Conservation (phyloP, 1,140 invertebrate species). For the Maniola jurtina region DNA sequence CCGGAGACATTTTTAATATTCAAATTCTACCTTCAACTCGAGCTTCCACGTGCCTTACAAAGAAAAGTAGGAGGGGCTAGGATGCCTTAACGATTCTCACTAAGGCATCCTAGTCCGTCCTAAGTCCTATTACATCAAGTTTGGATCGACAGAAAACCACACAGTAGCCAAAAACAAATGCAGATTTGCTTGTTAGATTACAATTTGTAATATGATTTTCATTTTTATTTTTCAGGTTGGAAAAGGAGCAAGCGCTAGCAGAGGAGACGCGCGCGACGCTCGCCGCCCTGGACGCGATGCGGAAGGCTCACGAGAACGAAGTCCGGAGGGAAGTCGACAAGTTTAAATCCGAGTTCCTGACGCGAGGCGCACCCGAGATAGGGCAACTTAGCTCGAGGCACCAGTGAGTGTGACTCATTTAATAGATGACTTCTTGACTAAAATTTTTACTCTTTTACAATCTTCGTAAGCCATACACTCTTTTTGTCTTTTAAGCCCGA, state of each 20-base stretch:
- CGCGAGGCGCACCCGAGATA: conserved; percentile 74
- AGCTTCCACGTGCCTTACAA: too few relatives aligned
- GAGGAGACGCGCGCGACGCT: conserved; percentile 92
- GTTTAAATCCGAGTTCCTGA: conserved; percentile 92
- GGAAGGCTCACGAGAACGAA: conserved; percentile 95
- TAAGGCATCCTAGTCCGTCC: too few relatives aligned
- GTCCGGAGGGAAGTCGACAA: conserved; percentile 92
- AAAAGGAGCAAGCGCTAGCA: conserved; percentile 93
- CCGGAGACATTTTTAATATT: too few relatives aligned
- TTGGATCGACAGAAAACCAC: too few relatives aligned
- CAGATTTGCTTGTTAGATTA: too few relatives aligned
- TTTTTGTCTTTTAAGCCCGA: too few relatives aligned
- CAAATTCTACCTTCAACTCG: too few relatives aligned
- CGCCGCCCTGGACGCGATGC: conserved; percentile 93
- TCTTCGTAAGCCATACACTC: background rate
- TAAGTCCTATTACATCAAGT: too few relatives aligned
- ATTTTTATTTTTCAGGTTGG: conserved; percentile 68
- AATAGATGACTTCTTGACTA: background rate
- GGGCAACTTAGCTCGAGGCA: conserved; percentile 61
- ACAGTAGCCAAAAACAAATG: too few relatives aligned
- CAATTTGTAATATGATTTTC: background rate
- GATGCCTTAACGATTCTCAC: too few relatives aligned
- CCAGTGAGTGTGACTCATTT: conserved; percentile 49
- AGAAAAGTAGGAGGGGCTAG: too few relatives aligned
- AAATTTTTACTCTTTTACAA: background rate